Evolutionary conservation across 2,888 invertebrate species (phyloP), one percentile per base, ranked within the genome.

Genomic region (Colostygia pectinataria): DNA sequence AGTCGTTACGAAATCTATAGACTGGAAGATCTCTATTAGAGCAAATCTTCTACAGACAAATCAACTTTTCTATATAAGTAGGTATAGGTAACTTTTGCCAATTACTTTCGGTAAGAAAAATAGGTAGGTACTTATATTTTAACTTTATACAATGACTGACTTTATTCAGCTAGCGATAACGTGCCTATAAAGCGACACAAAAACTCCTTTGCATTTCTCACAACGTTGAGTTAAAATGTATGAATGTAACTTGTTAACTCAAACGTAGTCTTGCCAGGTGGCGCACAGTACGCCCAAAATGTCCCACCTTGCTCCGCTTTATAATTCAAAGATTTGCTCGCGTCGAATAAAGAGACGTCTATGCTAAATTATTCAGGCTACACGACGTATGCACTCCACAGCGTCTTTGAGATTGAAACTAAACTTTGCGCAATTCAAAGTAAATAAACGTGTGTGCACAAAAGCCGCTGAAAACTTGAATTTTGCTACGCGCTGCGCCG

Each of bases 301-400:
- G 64, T 69, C 71, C 67, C 69, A 68, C 72, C 74, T 77, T 73
- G 69, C 73, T 68, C 65, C 74, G 63, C 77, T 85, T 80, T 82
- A 86, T 86, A 87, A 88, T 86, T 84, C 84, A 85, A 81, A 83
- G 83, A 86, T 86, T 83, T 80, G 76, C 77, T 83, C 74, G 70
- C 74, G 70, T 67, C 76, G 77, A 76, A 81, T 81, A 83, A 83
- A 81, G 78, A 79, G 75, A 72, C 74, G 73, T 73, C 68, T 68
- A 65, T 60, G 52, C 61, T 83, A 75, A 84, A 85, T 82, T 78
- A 88, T 87, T 86, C 85, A 84, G 46, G 51, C 52, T 52, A 61
- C 57, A 55, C 48, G 65, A 62, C 55, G 65, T 66, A 64, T 65
- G 61, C 63, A 65, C 61, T 66, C 55, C 53, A 37, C 45, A 39